Percentiles rank a stretch among this genome's conserved stretches.
phyloP scores from a whole-genome alignment of 23 tunicate genomes.

The Botrylloides violaceus region DNA sequence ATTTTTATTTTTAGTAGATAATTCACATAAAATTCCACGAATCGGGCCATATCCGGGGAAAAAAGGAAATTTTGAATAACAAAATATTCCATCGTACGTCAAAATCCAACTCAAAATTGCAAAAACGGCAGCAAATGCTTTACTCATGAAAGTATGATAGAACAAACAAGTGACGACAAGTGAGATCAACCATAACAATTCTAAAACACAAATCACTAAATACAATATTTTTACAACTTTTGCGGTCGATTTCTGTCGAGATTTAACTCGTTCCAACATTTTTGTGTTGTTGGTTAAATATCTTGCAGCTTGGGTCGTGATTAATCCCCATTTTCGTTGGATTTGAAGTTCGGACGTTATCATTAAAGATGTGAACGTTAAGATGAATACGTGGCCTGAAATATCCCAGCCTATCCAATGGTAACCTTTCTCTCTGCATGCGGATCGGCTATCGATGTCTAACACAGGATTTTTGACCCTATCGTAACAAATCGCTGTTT shows the following conservation, averaged over 20 bases:
- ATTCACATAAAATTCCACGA: constrained; percentile 24
- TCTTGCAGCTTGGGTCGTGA: constrained; percentile 26
- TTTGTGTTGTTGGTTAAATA: constrained; percentile 32
- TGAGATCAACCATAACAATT: constrained; percentile 47
- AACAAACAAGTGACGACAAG: constrained; percentile 50
- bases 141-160: constrained; percentile 65
- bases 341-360: constrained; percentile 64
- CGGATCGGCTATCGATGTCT: constrained; percentile 19
- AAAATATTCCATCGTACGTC: constrained; percentile 53
- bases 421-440: constrained; percentile 40
- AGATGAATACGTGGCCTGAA: constrained; percentile 73
- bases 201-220: constrained; percentile 32
- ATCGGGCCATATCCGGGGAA: constrained; percentile 51
- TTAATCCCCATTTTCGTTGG: constrained; percentile 33
- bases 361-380: constrained; percentile 36
- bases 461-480: constrained; percentile 22
- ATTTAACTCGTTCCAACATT: constrained; percentile 24
- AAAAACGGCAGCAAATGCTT: constrained; percentile 42
- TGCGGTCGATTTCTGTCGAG: constrained; percentile 20
- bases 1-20: background rate
- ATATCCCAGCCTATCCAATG: constrained; percentile 73
- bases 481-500: constrained; percentile 46
- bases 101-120: constrained; percentile 71
- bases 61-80: constrained; percentile 28
- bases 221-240: constrained; percentile 26